These are phyloP conservation scores for Cygnus atratus DNA, from an alignment of 2,113 vertebrate species.

Conservation along the genomic window DNA sequence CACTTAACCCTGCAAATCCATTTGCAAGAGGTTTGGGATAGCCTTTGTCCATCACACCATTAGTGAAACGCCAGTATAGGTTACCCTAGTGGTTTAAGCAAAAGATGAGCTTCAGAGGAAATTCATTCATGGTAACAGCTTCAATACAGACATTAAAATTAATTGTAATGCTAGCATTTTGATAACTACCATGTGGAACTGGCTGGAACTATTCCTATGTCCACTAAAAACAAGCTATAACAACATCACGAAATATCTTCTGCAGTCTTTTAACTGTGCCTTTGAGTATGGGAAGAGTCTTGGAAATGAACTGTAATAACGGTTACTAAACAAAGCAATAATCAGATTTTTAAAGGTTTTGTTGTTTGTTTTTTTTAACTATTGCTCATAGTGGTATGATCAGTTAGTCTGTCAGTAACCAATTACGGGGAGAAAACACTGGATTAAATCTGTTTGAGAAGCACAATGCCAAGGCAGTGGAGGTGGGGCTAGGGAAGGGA, in stretches of 20 bases:
- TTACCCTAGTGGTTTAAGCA: conserved; percentile 74
- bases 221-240: neutral
- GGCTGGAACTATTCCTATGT: neutral
- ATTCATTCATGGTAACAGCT: neutral
- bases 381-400: too few species aligned
- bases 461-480: fast-evolving
- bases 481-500: too few species aligned
- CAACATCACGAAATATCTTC: neutral
- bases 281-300: neutral
- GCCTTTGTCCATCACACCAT: conserved; percentile 81
- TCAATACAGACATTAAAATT: neutral
- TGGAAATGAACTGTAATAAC: neutral
- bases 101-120: neutral
- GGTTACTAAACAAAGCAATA: neutral
- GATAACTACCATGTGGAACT: neutral
- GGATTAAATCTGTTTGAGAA: neutral
- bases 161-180: neutral
- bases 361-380: neutral
- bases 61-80: conserved; percentile 93
- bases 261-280: neutral
- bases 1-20: conserved; percentile 87
- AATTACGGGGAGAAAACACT: fast-evolving
- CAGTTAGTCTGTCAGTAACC: neutral
- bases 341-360: neutral
- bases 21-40: conserved; percentile 83